A percentile compares a stretch with the other conserved stretches of the same genome.
Conservation (phyloP, 2,888 invertebrate genomes). For the Actias luna region DNA sequence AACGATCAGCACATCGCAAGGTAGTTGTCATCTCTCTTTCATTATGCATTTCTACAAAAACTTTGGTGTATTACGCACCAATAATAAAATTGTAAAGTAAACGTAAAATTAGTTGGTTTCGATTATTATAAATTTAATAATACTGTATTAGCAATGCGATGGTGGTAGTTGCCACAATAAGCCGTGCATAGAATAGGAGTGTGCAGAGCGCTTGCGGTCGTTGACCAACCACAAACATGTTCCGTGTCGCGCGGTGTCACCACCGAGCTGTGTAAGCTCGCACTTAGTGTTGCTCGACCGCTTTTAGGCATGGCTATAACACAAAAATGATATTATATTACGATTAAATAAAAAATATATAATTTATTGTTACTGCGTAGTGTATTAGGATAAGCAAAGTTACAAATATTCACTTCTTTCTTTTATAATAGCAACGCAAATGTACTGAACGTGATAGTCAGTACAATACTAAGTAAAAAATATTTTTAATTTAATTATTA, state of each 20-base stretch:
- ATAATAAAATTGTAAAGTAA: no score
- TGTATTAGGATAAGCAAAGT: no score
- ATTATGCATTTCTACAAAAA: no score
- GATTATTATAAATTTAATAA: not conserved
- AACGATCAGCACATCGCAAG: no score
- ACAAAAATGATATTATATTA: slow-evolving; percentile 7
- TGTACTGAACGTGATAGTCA: no score
- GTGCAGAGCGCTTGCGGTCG: slow-evolving; percentile 35
- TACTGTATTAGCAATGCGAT: not conserved
- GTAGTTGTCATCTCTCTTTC: no score
- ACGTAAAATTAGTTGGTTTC: not conserved
- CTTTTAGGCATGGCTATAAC: slow-evolving; percentile 39
- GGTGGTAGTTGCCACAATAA: not conserved
- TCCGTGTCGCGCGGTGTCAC: slow-evolving; percentile 31
- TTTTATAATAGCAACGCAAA: no score
- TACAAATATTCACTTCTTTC: no score
- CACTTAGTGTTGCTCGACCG: slow-evolving; percentile 42
- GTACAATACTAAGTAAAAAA: no score
- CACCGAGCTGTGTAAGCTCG: slow-evolving; percentile 28
- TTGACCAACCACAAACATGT: slow-evolving; percentile 46
- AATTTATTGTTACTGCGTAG: not conserved
- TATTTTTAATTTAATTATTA: no score
- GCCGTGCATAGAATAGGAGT: slow-evolving; percentile 12
- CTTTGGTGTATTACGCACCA: no score
- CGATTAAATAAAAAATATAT: not conserved